Base-by-base conservation (phyloP, 1,140 invertebrate genomes). In the Yoshiicerus persimilis region DNA sequence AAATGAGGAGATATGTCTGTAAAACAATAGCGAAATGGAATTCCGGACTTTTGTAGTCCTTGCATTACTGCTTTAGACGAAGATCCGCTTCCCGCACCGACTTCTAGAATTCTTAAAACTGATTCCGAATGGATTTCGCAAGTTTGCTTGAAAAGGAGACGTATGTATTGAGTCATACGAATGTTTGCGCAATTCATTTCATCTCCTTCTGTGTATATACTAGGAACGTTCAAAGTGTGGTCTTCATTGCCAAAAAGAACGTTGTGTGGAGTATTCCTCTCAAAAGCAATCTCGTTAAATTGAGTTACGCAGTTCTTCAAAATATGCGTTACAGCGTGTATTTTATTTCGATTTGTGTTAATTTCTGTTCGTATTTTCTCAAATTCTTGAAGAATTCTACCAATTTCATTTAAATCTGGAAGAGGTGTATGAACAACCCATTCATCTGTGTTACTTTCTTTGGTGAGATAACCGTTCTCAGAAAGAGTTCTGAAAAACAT, bases 81-180 rank as follows among this genome's bases (percentile, higher is more conserved):
- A 9, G 47, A 56, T 25, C 87, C 87, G 10, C 62, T 11, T 32
- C 87, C 87, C 62, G 47, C 87, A 34, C 87, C 87, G 16, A 88
- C 83, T 70, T 88, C 87, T n/a, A 88, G 83, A n/a, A 88, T 88
- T 66, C 87, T 36, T 9, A 88, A 27, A 66, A 88, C 27, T 9
- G 27, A 27, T 4, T 23, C n/a, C 27, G 47, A 23, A 23, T 6
- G 10, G 20, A 27, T 75, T 6, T 10, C n/a, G n/a, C n/a, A n/a
- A n/a, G n/a, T 32, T 25, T 20, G 4, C 64, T n/a, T n/a, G 20
- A 36, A 30, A 10, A 4, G 4, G n/a, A n/a, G n/a, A n/a, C n/a
- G n/a, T n/a, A n/a, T n/a, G n/a, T n/a, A n/a, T n/a, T n/a, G n/a
- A n/a, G 5, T 23, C 10, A 10, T n/a, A 4, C 30, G 70, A 6